Evolutionary conservation across 2,888 invertebrate species (phyloP).

Genomic region (Napeogenes inachia): DNA sequence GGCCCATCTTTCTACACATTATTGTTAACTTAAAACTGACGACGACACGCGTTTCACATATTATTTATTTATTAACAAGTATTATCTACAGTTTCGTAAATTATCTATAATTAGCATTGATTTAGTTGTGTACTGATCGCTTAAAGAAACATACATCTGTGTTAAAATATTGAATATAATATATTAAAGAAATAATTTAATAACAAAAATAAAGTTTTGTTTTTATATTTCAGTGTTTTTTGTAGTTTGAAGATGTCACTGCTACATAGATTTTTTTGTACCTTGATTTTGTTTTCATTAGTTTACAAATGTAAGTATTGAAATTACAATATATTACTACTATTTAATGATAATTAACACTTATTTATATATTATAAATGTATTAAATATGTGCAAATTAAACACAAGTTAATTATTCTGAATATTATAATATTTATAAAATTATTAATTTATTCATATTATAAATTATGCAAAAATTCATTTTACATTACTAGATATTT

Average conservation of each 20-base stretch:
- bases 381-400: too few relatives aligned
- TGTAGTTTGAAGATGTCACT: conserved; percentile 41
- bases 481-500: too few relatives aligned
- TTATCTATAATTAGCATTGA: too few relatives aligned
- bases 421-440: neutral
- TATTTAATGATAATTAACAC: neutral
- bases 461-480: neutral
- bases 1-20: neutral
- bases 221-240: neutral
- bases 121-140: too few relatives aligned
- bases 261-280: conserved; percentile 31
- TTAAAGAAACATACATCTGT: too few relatives aligned
- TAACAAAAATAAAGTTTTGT: neutral
- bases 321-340: neutral
- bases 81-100: too few relatives aligned
- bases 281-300: conserved; percentile 41
- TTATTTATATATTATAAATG: too few relatives aligned
- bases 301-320: conserved; percentile 50
- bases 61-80: neutral
- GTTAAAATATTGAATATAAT: neutral
- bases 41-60: neutral
- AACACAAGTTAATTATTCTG: too few relatives aligned
- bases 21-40: conserved; percentile 3
- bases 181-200: neutral
- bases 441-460: neutral